Percentiles rank a stretch among this genome's conserved stretches.
Conservation (phyloP, 2,797 vertebrate genomes). For the Microctenopoma steveboyesi region DNA sequence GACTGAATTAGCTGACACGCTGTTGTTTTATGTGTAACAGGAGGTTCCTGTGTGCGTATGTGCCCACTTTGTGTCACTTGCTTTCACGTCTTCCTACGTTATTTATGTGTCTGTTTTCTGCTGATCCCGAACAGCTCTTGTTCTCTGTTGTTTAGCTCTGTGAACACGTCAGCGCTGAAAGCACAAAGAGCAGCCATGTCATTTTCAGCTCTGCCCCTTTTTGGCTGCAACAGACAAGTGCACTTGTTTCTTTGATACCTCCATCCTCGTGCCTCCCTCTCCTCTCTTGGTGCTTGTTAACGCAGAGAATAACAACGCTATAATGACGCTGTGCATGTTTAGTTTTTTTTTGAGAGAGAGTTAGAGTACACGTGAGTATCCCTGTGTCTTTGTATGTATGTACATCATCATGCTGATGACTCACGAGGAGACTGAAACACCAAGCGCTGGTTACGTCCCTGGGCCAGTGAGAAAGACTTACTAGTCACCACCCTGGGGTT, state of each 20-base stretch:
- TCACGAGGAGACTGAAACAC: conserved; percentile 66
- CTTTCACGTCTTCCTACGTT: conserved; percentile 21
- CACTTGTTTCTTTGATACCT: conserved; percentile 37
- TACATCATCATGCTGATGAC: conserved; percentile 70
- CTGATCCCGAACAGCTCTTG: conserved; percentile 27
- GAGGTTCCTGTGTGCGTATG: conserved; percentile 6
- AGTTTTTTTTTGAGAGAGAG: conserved; percentile 44
- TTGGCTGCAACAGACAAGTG: conserved; percentile 39
- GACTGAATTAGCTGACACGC: conserved; percentile 44
- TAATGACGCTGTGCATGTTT: conserved; percentile 47
- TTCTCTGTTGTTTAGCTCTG: conserved; percentile 36
- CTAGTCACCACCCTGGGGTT: conserved; percentile 33
- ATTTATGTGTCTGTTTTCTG: conserved; percentile 29
- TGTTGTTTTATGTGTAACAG: conserved; percentile 29
- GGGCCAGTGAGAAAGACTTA: conserved; percentile 52
- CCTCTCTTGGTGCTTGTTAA: conserved; percentile 33
- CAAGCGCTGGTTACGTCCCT: conserved; percentile 41
- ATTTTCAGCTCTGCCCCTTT: conserved; percentile 44
- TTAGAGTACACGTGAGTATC: conserved; percentile 36
- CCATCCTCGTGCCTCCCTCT: conserved; percentile 19
- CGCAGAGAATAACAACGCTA: conserved; percentile 38
- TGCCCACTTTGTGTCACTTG: conserved; percentile 20
- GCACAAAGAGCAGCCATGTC: conserved; percentile 56
- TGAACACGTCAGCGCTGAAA: conserved; percentile 38
- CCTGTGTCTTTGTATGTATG: conserved; percentile 41